Evolutionary conservation across 2,113 vertebrate genomes (phyloP).

Genomic region (Himantopus leucocephalus): DNA sequence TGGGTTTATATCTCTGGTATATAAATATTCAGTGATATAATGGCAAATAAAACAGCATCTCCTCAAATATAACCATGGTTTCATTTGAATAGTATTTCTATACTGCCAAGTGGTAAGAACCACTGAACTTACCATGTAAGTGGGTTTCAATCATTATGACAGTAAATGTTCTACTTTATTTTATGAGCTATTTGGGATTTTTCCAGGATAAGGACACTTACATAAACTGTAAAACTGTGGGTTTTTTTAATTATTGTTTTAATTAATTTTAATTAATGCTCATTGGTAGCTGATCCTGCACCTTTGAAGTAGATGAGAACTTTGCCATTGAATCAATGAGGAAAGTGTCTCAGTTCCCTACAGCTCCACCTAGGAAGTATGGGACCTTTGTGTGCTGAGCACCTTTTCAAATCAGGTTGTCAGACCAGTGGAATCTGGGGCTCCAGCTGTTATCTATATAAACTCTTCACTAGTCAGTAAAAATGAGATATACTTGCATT

Average conservation of each 20-base stretch:
- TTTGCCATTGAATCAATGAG: background rate
- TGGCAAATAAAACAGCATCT: background rate
- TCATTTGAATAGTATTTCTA: background rate
- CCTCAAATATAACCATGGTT: background rate
- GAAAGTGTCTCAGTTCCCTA: background rate
- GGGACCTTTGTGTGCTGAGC: background rate
- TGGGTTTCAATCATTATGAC: background rate
- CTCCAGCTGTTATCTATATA: background rate
- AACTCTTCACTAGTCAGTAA: background rate
- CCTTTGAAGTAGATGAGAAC: background rate
- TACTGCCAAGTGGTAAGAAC: background rate
- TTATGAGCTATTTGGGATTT: background rate
- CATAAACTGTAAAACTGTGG: background rate
- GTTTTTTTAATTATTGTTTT: background rate
- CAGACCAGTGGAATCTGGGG: background rate
- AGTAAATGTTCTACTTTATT: background rate
- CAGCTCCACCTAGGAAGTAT: background rate
- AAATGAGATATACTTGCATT: background rate
- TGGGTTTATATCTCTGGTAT: too few relatives aligned
- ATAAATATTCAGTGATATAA: background rate
- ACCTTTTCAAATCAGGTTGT: background rate
- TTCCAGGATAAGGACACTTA: background rate
- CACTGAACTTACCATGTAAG: background rate
- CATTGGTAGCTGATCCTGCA: background rate
- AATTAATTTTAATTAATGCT: background rate